phyloP scores from a whole-genome alignment of 2,113 vertebrate genomes.

The Mirza zaza region DNA sequence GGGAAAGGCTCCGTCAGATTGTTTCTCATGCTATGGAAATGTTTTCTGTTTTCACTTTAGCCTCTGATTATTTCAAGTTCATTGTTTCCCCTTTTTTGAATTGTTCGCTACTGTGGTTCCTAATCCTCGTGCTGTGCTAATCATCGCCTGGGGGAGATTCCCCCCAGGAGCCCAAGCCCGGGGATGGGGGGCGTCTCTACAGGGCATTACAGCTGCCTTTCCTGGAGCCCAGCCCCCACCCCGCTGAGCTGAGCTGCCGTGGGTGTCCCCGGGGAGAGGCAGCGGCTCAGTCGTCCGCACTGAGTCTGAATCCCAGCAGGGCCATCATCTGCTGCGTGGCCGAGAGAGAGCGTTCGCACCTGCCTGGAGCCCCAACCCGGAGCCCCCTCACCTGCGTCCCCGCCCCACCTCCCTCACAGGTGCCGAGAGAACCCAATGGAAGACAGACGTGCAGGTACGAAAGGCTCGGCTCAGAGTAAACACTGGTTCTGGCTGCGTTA shows the following conservation, averaged over 20 bases:
- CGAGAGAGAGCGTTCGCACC: too few relatives aligned
- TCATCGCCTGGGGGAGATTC: background rate
- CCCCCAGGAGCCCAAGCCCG: background rate
- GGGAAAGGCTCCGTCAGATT: background rate
- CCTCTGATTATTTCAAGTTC: background rate
- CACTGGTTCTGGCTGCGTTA: fast-evolving
- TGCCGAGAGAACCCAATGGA: background rate
- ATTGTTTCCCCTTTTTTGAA: background rate
- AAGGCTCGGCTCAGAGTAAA: background rate
- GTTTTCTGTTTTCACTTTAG: background rate
- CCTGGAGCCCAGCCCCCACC: background rate
- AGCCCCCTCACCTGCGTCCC: background rate
- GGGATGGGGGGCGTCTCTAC: background rate
- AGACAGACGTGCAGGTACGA: background rate
- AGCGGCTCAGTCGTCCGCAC: fast-evolving
- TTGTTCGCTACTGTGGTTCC: background rate
- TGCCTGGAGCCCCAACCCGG: too few relatives aligned
- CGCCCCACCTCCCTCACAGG: background rate
- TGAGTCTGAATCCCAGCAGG: too few relatives aligned
- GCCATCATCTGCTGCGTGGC: too few relatives aligned
- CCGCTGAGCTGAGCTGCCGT: background rate
- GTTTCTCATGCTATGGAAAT: background rate
- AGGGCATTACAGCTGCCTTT: background rate
- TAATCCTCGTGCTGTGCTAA: background rate
- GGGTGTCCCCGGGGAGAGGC: background rate